Evolutionary conservation across 2,888 invertebrate genomes (phyloP), one percentile per base, ranked within the genome.

Genomic region (Crematogaster levior): DNA sequence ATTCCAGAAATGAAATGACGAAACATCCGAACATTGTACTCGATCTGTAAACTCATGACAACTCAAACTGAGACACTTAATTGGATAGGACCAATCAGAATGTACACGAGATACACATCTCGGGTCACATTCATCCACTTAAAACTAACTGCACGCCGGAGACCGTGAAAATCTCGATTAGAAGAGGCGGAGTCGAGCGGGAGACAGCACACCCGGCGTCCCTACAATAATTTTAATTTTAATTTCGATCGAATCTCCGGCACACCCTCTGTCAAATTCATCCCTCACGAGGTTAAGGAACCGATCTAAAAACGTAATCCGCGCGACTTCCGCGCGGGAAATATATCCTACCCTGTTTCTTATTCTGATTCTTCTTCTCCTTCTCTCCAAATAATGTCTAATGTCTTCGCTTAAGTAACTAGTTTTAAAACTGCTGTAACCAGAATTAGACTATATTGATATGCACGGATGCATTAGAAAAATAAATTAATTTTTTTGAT

Each of bases 401-500:
- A 75, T 53, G 53, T 0, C 24, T 15, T 91, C 93, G 91, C 93
- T 93, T 93, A 40, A 37, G n/a, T 93, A 93, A 93, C 93, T 93
- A 93, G 92, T 94, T 94, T 92, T 90, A 89, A 90, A 90, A 81
- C 65, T 82, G 88, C 82, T 77, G 77, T 72, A 75, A n/a, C n/a
- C n/a, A 61, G 65, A 84, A 74, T 72, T 63, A 79, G 75, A 74
- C 79, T 48, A 81, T 48, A 81, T 68, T 88, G 87, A 88, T 90
- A 87, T 88, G 83, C 81, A 83, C 86, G 85, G 85, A 86, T 88
- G 89, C 92, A 91, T 92, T 91, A 92, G 90, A 87, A 89, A 90
- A 90, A 92, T 89, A 91, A 93, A 93, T 93, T 93, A 92, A 92
- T 92, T 92, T 92, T 86, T 88, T 90, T 91, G 84, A 75, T 77